phyloP scores from a whole-genome alignment of 2,113 vertebrate genomes.

The Coracopsis vasa region DNA sequence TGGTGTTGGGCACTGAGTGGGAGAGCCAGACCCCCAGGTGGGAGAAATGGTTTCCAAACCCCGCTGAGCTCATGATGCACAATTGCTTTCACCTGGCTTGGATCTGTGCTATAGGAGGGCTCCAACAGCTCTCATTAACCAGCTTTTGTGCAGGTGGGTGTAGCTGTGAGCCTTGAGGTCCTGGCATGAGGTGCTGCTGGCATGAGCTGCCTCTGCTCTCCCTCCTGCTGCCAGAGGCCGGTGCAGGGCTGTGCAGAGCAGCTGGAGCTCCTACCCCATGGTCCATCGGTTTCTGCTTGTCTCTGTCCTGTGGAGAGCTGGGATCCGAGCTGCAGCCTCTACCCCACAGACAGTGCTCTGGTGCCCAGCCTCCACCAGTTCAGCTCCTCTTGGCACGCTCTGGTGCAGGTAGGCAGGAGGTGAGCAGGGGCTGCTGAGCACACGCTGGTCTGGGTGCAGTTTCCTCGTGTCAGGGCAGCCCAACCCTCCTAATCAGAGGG shows the following conservation, averaged over 20 bases:
- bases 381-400: accelerated
- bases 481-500: not conserved
- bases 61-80: not conserved
- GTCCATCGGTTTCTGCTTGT: not conserved
- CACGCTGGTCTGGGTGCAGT: accelerated
- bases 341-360: not conserved
- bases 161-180: not conserved
- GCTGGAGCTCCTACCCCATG: not conserved
- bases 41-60: not conserved
- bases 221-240: not conserved
- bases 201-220: not conserved
- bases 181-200: no score
- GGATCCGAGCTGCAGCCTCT: not conserved
- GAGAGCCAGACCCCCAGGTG: not conserved
- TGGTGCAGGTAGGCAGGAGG: accelerated
- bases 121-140: not conserved
- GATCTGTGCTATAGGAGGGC: not conserved
- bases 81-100: not conserved
- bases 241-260: accelerated
- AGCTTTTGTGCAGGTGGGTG: accelerated
- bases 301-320: not conserved
- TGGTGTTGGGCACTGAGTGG: not conserved
- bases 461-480: not conserved
- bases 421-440: not conserved
- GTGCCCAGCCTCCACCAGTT: accelerated